Evolutionary conservation across 2,797 vertebrate genomes (phyloP), one percentile per base, ranked within the genome.

Genomic region (Sebastes trivittatus): DNA sequence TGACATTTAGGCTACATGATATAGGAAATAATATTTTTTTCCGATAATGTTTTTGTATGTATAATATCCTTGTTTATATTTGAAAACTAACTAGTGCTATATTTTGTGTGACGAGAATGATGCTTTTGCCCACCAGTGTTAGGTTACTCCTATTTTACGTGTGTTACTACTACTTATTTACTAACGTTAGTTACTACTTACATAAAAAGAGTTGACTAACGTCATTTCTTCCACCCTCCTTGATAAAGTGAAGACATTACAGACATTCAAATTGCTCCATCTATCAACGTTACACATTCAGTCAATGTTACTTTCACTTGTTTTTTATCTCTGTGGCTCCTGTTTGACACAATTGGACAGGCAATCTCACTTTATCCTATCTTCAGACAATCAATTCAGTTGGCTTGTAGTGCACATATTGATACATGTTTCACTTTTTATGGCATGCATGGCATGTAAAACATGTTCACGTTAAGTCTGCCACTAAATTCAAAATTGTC

Each of bases 371-470:
- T 63, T 34, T 4, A 63, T 71, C 25, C 16, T 7, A 59, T 65
- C 62, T 70, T 7, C 61, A 79, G 22, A 70, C 55, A 72, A 60
- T 82, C 81, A 77, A 68, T 87, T 34, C 5, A 67, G 42, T 14
- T 2, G 4, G 27, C 38, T 22, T 38, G 60, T 1, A 6, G 16
- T n/a, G 6, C 66, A 6, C 4, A 16, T 2, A 2, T 13, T 22
- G 18, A 71, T 66, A n/a, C 3, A 3, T 7, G 2, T 62, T 54
- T 56, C 54, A 23, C 32, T 74, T 69, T 66, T 55, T 8, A 42
- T 11, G 29, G 55, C 22, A n/a, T 18, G 34, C 20, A n/a, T 8
- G 29, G 22, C 54, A 23, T 30, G 56, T 20, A 25, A 14, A 62
- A n/a, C 14, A 11, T 3, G 9, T 42, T 7, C 2, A 49, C 7